Base-by-base conservation (phyloP, 2,797 vertebrate species). In the Poeciliopsis presidionis region DNA sequence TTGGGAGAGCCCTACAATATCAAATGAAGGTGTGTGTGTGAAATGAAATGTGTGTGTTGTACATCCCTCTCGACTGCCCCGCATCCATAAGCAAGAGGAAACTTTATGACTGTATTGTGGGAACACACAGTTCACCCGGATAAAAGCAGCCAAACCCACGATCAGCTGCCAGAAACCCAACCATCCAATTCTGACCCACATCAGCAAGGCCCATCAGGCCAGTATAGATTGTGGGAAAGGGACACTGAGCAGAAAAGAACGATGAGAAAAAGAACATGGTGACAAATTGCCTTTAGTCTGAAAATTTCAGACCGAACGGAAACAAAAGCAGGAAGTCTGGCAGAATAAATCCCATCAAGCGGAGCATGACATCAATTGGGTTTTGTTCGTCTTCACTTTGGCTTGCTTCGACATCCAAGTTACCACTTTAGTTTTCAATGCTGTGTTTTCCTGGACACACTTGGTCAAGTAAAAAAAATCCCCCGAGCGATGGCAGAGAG, bases 111-210 rank as follows among this genome's bases (percentile, higher is more conserved):
- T 73, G 69, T 51, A 65, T 20, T 0, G 0, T 79, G 41, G 69
- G 75, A 80, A 84, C 78, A 78, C 51, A 51, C 16, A 72, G 77
- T 81, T 45, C 80, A 78, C 65, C 61, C 79, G 87, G 71, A 74
- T 67, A 5, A 7, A 74, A 77, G 80, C 74, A 75, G 79, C 87
- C 73, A 77, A 84, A 81, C 61, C 77, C 61, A 78, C 53, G 53
- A 75, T 85, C 55, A 73, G 51, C 72, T 84, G 86, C 89, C 92
- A 92, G 78, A 61, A 4, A 85, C 63, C 77, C 82, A 84, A 75
- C 78, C 82, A 78, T 79, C 86, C 78, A 86, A 61, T 72, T 72
- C 80, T 81, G 86, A 87, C 82, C 89, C 79, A 89, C 85, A 87
- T 90, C 77, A 73, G 79, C 63, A 69, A 46, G 74, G 73, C 76